Evolutionary conservation across 2,797 vertebrate genomes (phyloP), one percentile per base, ranked within the genome.

Genomic region (Thripadectes ignobilis): DNA sequence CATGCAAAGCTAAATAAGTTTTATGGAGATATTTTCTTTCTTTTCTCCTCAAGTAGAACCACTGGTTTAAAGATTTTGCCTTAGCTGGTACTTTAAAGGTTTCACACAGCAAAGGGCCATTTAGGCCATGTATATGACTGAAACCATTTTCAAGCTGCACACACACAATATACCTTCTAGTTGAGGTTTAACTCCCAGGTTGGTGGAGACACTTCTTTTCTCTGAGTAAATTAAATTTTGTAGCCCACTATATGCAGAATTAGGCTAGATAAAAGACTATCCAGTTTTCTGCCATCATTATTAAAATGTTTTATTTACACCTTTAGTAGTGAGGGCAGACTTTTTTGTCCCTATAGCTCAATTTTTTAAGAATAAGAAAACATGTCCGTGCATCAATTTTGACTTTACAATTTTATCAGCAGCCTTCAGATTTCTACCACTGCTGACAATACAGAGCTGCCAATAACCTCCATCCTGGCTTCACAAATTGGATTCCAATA

Each of bases 1-100:
- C 83, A 69, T 75, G 73, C 58, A 86, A 86, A 93, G 48, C 69
- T 92, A 81, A 88, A 5, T 72, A 88, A 71, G 45, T 65, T 93
- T 82, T 57, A 92, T 46, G 36, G 24, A 57, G 45, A 27, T 21
- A 57, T 73, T 87, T 92, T 66, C 38, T 61, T 73, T 77, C 36
- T 83, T 82, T 94, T 79, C 52, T 79, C 14, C 12, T 34, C 18
- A 91, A 36, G 20, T 7, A 87, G 36, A 92, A 68, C 10, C 12
- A 68, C 34, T 12, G 46, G 34, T 45, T 83, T 41, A 46, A 85
- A 67, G 18, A 85, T 32, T 84, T 90, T 78, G 36, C 75, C 71
- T 63, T 68, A 69, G 55, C 29, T 72, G 27, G 16, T 75, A 62
- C 20, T 54, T 61, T 45, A 52, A 88, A 71, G 29, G 54, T 65